A percentile compares a stretch with the other conserved stretches of the same genome.
phyloP scores from a whole-genome alignment of 1,140 invertebrate species.

The Monomorium pharaonis region DNA sequence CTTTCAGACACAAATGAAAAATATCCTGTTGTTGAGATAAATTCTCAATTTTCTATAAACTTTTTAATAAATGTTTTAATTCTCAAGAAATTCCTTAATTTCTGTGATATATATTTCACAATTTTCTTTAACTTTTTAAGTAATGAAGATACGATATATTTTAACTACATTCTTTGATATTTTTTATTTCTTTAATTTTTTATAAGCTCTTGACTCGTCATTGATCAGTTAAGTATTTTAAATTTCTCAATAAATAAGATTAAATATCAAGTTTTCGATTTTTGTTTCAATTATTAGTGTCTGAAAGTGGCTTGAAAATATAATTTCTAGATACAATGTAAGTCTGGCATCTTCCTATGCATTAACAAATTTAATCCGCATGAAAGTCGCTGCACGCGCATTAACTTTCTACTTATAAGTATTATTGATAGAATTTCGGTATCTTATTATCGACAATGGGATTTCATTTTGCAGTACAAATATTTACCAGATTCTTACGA shows the following conservation, averaged over 20 bases:
- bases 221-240: background rate
- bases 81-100: background rate
- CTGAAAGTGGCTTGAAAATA: slow-evolving; percentile 15
- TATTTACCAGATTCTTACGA: background rate
- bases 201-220: background rate
- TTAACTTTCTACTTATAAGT: slow-evolving; percentile 23
- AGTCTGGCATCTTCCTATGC: slow-evolving; percentile 56
- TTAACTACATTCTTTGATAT: background rate
- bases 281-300: background rate
- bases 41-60: background rate
- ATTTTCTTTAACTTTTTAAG: background rate
- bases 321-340: slow-evolving; percentile 30
- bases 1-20: slow-evolving; percentile 22
- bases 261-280: background rate
- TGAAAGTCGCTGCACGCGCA: background rate
- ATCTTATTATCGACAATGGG: background rate
- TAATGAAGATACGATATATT: background rate
- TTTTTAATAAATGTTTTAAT: background rate
- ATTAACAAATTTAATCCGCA: slow-evolving; percentile 44
- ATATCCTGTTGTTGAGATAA: background rate
- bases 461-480: background rate
- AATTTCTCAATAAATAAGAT: background rate
- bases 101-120: background rate
- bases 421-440: background rate
- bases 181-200: background rate